Conservation (phyloP, 1,140 invertebrate genomes). For the Thalassaphorura encarpata region DNA sequence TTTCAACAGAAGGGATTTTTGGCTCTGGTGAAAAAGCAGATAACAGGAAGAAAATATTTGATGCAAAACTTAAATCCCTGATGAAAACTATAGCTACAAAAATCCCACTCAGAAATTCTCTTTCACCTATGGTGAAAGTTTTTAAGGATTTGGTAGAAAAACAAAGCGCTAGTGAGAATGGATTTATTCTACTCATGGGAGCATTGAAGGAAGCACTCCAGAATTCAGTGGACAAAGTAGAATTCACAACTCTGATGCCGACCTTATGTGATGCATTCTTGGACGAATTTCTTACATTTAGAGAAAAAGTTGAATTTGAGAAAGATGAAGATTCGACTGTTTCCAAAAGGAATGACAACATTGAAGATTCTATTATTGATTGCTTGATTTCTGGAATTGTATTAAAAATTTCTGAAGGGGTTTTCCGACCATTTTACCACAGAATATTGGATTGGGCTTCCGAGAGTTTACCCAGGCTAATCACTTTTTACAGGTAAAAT, state of each 20-base stretch:
- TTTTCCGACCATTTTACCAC: constrained; percentile 75
- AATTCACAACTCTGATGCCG: constrained; percentile 46
- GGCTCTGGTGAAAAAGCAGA: constrained; percentile 19
- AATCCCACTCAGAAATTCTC: constrained; percentile 23
- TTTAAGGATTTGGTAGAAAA: constrained; percentile 14
- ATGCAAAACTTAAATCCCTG: constrained; percentile 20
- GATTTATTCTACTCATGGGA: constrained; percentile 5
- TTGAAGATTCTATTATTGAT: constrained; percentile 63
- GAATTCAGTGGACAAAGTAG: constrained; percentile 18
- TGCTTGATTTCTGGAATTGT: constrained; percentile 59
- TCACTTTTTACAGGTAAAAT: constrained; percentile 63
- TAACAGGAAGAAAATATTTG: constrained; percentile 24
- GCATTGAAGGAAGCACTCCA: constrained; percentile 21
- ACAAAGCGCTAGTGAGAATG: not conserved
- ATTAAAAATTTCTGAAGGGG: constrained; percentile 75
- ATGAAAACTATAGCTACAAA: constrained; percentile 23
- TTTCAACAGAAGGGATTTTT: constrained; percentile 15
- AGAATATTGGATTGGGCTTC: constrained; percentile 72
- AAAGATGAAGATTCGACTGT: constrained; percentile 36
- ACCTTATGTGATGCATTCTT: constrained; percentile 75
- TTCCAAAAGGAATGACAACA: constrained; percentile 36
- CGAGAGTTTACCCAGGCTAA: constrained; percentile 49
- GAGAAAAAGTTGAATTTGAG: constrained; percentile 42
- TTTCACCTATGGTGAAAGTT: constrained; percentile 16
- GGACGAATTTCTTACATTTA: constrained; percentile 56